Percentiles rank a stretch among this genome's conserved stretches.
Evolutionary conservation across 2,888 invertebrate genomes (phyloP).

Genomic region (Odontocerum albicorne): DNA sequence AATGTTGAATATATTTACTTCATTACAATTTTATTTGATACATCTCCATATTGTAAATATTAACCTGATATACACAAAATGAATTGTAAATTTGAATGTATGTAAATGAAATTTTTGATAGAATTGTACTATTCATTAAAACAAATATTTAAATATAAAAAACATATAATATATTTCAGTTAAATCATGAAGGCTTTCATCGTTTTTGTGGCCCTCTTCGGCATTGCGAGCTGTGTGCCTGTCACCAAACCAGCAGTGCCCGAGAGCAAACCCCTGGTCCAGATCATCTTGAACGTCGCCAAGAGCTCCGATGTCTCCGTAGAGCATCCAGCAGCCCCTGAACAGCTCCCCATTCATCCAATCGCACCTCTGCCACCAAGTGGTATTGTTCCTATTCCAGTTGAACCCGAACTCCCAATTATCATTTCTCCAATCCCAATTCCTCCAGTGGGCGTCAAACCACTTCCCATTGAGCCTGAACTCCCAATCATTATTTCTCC

Average conservation of each 20-base stretch:
- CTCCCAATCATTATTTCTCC: too few relatives aligned
- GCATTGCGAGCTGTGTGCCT: not conserved
- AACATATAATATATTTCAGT: too few relatives aligned
- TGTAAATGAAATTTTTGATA: too few relatives aligned
- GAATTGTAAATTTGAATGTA: too few relatives aligned
- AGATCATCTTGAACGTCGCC: slow-evolving; percentile 23
- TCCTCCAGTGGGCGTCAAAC: too few relatives aligned
- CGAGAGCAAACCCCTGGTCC: slow-evolving; percentile 19
- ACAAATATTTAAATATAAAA: too few relatives aligned
- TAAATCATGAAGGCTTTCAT: slow-evolving; percentile 18
- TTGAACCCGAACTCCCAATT: slow-evolving; percentile 1
- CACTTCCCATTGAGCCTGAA: not conserved
- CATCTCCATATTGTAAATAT: too few relatives aligned
- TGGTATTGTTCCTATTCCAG: not conserved
- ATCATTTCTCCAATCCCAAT: not conserved
- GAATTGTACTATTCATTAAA: too few relatives aligned
- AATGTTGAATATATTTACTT: too few relatives aligned
- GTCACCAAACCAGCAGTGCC: not conserved
- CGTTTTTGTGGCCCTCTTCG: slow-evolving; percentile 20
- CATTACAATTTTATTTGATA: too few relatives aligned
- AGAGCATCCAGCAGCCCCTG: not conserved
- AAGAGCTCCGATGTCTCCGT: not conserved
- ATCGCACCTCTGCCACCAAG: not conserved
- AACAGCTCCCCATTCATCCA: too few relatives aligned
- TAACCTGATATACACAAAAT: too few relatives aligned